Conservation (phyloP, 2,888 invertebrate species). For the Pachydiplax longipennis region DNA sequence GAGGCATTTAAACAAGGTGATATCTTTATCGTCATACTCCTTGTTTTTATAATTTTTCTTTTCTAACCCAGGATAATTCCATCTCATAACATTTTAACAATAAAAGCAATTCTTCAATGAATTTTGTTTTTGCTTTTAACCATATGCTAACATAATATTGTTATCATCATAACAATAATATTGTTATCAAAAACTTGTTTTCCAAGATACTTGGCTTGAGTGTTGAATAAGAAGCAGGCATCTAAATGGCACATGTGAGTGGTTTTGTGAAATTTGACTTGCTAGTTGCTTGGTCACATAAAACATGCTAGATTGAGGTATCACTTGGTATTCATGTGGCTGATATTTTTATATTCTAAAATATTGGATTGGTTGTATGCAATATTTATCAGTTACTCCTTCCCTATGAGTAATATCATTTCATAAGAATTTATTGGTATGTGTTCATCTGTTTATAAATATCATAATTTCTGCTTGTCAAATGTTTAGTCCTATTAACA, state of each 20-base stretch:
- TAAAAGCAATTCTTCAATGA: neutral
- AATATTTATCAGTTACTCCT: neutral
- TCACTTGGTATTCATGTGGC: conserved; percentile 13
- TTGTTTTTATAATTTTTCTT: conserved; percentile 27
- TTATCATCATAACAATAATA: neutral
- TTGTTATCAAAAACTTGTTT: too few relatives aligned
- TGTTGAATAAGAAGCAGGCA: neutral
- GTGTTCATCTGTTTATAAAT: neutral
- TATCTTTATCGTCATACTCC: neutral
- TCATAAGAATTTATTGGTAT: neutral
- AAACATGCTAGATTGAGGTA: conserved; percentile 28
- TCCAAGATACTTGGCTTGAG: neutral
- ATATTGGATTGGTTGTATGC: neutral
- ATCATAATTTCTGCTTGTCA: conserved; percentile 6
- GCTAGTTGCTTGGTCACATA: neutral
- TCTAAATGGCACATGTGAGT: neutral
- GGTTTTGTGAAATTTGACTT: neutral
- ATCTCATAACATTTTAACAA: neutral
- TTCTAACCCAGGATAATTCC: neutral
- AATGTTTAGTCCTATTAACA: neutral
- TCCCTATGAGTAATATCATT: neutral
- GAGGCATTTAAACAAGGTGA: conserved; percentile 1
- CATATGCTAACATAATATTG: neutral
- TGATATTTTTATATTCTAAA: neutral
- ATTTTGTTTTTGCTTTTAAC: neutral